These are phyloP conservation scores for Megaceryle torquata DNA, from an alignment of 2,113 vertebrate species.

Conservation along the genomic window DNA sequence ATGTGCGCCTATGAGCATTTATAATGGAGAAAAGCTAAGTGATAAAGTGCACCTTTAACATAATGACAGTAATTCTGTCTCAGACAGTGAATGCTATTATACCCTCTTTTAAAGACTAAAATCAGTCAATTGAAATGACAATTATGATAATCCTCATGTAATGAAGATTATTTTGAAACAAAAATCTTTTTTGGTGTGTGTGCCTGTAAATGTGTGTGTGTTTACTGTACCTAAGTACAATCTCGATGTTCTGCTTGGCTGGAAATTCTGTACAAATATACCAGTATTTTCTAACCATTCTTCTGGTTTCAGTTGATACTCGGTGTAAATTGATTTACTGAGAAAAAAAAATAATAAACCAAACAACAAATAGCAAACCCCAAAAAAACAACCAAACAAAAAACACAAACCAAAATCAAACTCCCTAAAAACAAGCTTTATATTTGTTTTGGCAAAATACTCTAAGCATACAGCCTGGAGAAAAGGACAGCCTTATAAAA, in stretches of 20 bases:
- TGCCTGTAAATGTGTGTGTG: not conserved
- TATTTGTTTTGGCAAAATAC: not conserved
- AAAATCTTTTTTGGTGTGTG: conserved; percentile 17
- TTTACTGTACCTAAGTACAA: conserved; percentile 9
- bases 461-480: not conserved
- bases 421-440: not conserved
- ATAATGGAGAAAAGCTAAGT: conserved; percentile 44
- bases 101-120: conserved; percentile 55
- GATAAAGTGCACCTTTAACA: conserved; percentile 57
- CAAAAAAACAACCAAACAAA: not conserved
- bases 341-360: too few species aligned
- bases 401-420: not conserved
- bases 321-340: not conserved
- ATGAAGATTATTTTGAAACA: conserved; percentile 69
- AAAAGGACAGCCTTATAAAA: not conserved
- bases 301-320: not conserved
- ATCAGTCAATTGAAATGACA: conserved; percentile 66
- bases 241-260: not conserved
- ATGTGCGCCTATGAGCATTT: conserved; percentile 27
- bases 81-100: conserved; percentile 55
- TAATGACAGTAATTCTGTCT: conserved; percentile 57
- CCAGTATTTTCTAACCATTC: not conserved
- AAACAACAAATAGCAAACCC: not conserved
- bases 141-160: conserved; percentile 55
- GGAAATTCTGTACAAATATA: not conserved